Evolutionary conservation across 2,797 vertebrate species (phyloP), one percentile per base, ranked within the genome.

Genomic region (Diceros bicornis): DNA sequence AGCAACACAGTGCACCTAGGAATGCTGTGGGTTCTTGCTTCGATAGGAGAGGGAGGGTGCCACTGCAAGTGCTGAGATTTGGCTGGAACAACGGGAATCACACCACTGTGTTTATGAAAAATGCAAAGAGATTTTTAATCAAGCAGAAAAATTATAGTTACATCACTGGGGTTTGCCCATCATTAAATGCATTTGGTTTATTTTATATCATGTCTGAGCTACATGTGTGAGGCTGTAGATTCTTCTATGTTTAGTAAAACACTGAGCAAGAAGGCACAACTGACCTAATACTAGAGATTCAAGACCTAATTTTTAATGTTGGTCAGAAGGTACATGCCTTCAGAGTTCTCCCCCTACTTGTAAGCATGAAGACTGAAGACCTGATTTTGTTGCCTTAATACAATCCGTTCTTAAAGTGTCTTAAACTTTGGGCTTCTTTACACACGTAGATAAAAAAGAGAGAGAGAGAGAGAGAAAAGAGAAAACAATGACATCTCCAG

Each of bases 91-190:
- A 62, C 75, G 74, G 95, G 32, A 88, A 78, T 64, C 88, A n/a
- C 68, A 32, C 52, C 37, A 18, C 37, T 20, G 0, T 68, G 89
- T 94, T 91, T 87, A 87, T 81, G 75, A 95, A 68, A 94, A 93
- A 52, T 16, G 59, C 72, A 64, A 44, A 81, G 84, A 47, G 79
- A 74, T 91, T 69, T 95, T 90, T 82, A 93, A 94, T 86, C 34
- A 41, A 96, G 92, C 92, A 96, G 95, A 92, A 84, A 96, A 82
- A 57, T 90, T 82, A 75, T 16, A 64, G 41, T 97, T 61, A 97
- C 75, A 50, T 95, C 94, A 94, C 52, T 95, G 62, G 93, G 89
- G 64, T 89, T 83, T 44, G 74, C 68, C 82, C 93, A 81, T 90
- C 95, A 64, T 92, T 88, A 96, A 89, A 88, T 61, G 59, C 77